These are phyloP conservation scores for Heterocephalus glaber DNA, from an alignment of 2,113 vertebrate genomes.

Conservation along the genomic window DNA sequence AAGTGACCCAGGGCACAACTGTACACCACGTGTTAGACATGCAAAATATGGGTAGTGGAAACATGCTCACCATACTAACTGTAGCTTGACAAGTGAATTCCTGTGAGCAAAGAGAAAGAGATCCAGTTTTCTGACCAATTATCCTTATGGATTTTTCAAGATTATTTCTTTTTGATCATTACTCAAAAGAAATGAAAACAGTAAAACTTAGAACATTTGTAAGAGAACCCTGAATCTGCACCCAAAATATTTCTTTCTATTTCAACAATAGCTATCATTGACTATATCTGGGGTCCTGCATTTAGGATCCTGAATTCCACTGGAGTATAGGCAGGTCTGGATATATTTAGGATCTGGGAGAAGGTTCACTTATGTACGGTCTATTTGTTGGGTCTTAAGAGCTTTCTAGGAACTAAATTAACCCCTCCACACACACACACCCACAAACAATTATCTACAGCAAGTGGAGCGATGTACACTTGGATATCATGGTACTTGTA, in stretches of 20 bases:
- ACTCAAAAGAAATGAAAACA: neutral
- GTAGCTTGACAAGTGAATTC: neutral
- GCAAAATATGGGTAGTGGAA: neutral
- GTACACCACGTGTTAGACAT: neutral
- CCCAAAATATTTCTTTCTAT: conserved; percentile 48
- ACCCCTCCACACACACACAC: no score
- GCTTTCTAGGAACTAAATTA: neutral
- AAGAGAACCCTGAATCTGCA: neutral
- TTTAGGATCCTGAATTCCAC: neutral
- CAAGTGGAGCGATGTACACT: neutral
- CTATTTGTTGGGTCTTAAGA: neutral
- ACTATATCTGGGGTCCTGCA: neutral
- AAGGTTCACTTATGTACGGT: neutral
- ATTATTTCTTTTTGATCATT: neutral
- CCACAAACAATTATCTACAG: neutral
- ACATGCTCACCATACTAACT: neutral
- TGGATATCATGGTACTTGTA: neutral
- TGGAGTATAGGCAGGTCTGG: neutral
- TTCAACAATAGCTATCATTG: neutral
- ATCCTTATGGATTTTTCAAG: neutral
- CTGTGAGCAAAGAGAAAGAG: neutral
- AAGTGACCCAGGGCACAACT: neutral
- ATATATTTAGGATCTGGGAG: neutral
- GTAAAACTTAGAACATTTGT: neutral
- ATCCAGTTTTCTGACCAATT: neutral